Evolutionary conservation across 2,113 vertebrate genomes (phyloP).

Genomic region (Daboia siamensis): DNA sequence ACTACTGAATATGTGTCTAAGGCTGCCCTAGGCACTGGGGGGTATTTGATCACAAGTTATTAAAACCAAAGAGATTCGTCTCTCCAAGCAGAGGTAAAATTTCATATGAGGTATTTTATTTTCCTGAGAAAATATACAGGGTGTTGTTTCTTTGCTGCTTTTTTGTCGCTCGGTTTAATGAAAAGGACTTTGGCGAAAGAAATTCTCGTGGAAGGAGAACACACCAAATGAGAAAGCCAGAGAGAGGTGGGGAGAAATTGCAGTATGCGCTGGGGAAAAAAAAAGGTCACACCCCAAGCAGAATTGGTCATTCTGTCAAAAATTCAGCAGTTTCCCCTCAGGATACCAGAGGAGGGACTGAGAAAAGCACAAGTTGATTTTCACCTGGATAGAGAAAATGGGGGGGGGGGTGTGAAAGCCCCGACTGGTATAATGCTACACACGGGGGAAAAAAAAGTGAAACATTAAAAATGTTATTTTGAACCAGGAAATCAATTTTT

Average conservation of each 20-base stretch:
- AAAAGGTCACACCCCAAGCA: not conserved
- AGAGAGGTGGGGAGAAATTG: not conserved
- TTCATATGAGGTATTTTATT: not conserved
- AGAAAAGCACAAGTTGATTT: slow-evolving; percentile 27
- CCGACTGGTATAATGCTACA: slow-evolving; percentile 16
- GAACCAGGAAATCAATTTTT: slow-evolving; percentile 62
- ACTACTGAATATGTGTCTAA: not conserved
- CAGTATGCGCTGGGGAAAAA: not conserved
- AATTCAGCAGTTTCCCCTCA: slow-evolving; percentile 11
- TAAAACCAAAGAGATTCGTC: not conserved
- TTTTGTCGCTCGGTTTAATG: not conserved
- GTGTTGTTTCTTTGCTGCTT: not conserved
- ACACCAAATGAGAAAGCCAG: not conserved
- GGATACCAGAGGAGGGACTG: slow-evolving; percentile 21
- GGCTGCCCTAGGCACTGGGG: not conserved
- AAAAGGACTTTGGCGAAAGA: not conserved
- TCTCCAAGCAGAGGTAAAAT: not conserved
- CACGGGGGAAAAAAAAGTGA: slow-evolving; percentile 3
- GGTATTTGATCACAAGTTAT: not conserved
- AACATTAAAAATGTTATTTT: slow-evolving; percentile 63
- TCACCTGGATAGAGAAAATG: slow-evolving; percentile 2
- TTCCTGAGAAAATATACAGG: not conserved
- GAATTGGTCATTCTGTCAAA: slow-evolving; percentile 48
- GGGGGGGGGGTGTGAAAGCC: not conserved
- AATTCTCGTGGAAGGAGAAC: not conserved